A percentile compares a stretch with the other conserved stretches of the same genome.
Conservation (phyloP, 2,888 invertebrate species). For the Himalopsyche anomala region DNA sequence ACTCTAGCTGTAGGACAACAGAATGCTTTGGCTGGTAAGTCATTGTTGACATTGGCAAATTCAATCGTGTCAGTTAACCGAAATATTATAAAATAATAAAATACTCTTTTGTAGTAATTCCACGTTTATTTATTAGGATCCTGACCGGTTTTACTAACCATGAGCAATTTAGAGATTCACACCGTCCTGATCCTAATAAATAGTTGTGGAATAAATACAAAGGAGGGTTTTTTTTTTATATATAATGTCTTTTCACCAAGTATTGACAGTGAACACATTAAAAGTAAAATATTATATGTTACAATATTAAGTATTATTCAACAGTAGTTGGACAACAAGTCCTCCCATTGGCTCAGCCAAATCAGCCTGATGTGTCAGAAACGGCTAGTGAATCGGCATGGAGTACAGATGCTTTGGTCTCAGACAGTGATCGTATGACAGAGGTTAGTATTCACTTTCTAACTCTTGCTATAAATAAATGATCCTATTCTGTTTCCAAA, state of each 20-base stretch:
- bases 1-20: constrained; percentile 69
- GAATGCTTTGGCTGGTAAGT: constrained; percentile 69
- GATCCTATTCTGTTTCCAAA: too few relatives aligned
- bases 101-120: too few relatives aligned
- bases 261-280: too few relatives aligned
- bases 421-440: constrained; percentile 93
- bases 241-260: too few relatives aligned
- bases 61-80: neutral
- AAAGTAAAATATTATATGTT: neutral
- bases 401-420: constrained; percentile 97
- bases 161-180: too few relatives aligned
- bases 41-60: neutral
- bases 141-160: too few relatives aligned
- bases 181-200: too few relatives aligned
- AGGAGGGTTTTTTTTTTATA: too few relatives aligned
- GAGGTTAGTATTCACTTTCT: constrained; percentile 77
- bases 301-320: constrained; percentile 15
- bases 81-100: neutral
- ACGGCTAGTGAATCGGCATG: constrained; percentile 97
- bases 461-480: neutral
- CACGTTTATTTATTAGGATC: too few relatives aligned
- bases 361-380: constrained; percentile 85
- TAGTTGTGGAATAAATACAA: too few relatives aligned
- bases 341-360: constrained; percentile 52
- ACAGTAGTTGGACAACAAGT: constrained; percentile 48